These are phyloP conservation scores for Babyrousa celebensis DNA, from an alignment of 2,797 vertebrate species.

Conservation along the genomic window DNA sequence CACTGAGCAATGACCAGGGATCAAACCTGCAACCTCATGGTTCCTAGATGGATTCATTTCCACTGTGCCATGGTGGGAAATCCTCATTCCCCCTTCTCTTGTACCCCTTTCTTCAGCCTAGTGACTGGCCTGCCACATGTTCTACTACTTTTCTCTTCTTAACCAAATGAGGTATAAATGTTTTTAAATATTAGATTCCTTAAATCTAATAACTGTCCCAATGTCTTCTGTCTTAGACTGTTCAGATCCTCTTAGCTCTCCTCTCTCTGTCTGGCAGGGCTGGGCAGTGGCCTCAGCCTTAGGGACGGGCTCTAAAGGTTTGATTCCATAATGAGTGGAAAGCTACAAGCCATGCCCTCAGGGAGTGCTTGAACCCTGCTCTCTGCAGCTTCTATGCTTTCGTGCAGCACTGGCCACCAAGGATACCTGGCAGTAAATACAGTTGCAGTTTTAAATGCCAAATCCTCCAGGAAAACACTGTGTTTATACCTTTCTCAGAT, in stretches of 20 bases:
- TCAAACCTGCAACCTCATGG: too few species aligned
- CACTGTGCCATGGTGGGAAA: not conserved
- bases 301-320: not conserved
- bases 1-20: too few species aligned
- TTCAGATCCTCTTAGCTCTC: not conserved
- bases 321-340: slow-evolving; percentile 79
- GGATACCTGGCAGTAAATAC: slow-evolving; percentile 78
- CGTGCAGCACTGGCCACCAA: slow-evolving; percentile 73
- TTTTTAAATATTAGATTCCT: not conserved
- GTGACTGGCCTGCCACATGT: not conserved
- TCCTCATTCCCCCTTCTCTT: not conserved
- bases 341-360: slow-evolving; percentile 68
- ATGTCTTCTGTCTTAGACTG: not conserved
- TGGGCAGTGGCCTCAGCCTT: not conserved
- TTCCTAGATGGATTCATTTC: too few species aligned
- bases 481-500: slow-evolving; percentile 56
- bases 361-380: slow-evolving; percentile 75
- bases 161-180: not conserved
- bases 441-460: slow-evolving; percentile 66
- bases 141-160: not conserved
- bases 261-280: not conserved
- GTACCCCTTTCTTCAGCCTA: not conserved
- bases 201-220: not conserved
- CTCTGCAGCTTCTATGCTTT: slow-evolving; percentile 16
- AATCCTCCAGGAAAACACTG: slow-evolving; percentile 80